Evolutionary conservation across 2,888 invertebrate species (phyloP), one percentile per base, ranked within the genome.

Genomic region (Diloba caeruleocephala): DNA sequence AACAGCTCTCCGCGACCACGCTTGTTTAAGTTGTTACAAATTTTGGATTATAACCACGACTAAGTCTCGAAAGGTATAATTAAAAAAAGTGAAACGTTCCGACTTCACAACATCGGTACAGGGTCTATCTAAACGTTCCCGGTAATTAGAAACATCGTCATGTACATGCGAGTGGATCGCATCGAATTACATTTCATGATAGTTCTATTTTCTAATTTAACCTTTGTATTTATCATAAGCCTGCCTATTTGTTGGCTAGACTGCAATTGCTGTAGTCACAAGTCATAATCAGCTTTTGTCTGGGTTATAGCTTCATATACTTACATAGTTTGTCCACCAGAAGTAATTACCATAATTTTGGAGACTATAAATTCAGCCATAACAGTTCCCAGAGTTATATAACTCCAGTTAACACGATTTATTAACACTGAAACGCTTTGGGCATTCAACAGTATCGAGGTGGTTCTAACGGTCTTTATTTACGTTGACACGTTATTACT

Each of bases 321-420:
- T 54, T 39, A 10, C 21, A 31, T 41, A 13, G 61, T 45, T 57
- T 45, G 38, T 58, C 34, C 39, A 58, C 53, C 23, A 58, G 64
- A 46, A 46, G 64, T 45, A 64, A 62, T 62, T 62, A 64, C 62
- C 65, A 62, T 62, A 64, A 62, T 62, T 62, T 62, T 58, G 62
- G 59, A 25, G 65, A 36, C 62, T 48, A 62, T 62, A 62, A 62
- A 62, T 62, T 64, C 21, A 25, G 15, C 66, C 32, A 55, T 66
- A 62, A 62, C 64, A 55, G 50, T 58, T 59, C 55, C 66, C 52
- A 34, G 50, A 66, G 71, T 67, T 63, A 66, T 53, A 56, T 50
- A 70, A 67, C 53, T 56, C 51, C 56, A 52, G 51, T 63, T 54
- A 57, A 26, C 25, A 34, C 54, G 55, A 71, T 71, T 70, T 70